Percentiles rank a stretch among this genome's conserved stretches.
Conservation (phyloP, 53 echinoderm and acorn worm genomes). For the Astropecten irregularis region DNA sequence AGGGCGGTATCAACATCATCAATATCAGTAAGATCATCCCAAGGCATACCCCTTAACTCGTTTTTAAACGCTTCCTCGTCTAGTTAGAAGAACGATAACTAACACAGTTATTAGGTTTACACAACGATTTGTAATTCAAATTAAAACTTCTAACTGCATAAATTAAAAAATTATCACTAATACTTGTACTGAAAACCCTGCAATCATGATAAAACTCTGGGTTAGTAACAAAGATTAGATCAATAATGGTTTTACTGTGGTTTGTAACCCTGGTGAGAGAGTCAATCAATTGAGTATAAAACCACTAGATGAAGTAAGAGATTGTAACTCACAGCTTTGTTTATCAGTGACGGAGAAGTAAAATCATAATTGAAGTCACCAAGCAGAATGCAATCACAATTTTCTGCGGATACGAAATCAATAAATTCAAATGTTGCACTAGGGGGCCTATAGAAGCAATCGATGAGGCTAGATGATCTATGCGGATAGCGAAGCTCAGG, state of each 20-base stretch:
- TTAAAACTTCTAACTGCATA: conserved; percentile 1
- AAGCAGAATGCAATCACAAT: neutral
- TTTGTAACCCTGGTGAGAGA: conserved; percentile 9
- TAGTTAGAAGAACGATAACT: neutral
- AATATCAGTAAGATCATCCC: conserved; percentile 1
- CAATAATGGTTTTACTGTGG: conserved; percentile 16
- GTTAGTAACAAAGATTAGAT: conserved; percentile 1
- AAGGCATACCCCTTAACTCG: neutral
- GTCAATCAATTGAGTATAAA: conserved; percentile 2
- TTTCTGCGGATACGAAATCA: neutral
- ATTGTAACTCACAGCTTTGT: neutral
- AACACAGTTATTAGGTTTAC: neutral
- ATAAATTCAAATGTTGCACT: neutral
- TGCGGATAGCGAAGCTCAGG: neutral
- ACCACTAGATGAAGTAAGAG: neutral
- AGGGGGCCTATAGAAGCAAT: conserved; percentile 35
- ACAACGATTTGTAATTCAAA: neutral
- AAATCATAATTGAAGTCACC: conserved; percentile 46
- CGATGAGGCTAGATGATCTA: conserved; percentile 9
- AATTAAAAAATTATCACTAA: conserved; percentile 35
- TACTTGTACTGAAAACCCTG: neutral
- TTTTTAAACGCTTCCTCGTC: neutral
- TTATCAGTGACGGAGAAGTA: neutral
- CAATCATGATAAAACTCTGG: conserved; percentile 1
- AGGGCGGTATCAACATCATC: neutral